These are phyloP conservation scores for Xenus cinereus DNA, from an alignment of 2,113 vertebrate genomes.

Conservation along the genomic window DNA sequence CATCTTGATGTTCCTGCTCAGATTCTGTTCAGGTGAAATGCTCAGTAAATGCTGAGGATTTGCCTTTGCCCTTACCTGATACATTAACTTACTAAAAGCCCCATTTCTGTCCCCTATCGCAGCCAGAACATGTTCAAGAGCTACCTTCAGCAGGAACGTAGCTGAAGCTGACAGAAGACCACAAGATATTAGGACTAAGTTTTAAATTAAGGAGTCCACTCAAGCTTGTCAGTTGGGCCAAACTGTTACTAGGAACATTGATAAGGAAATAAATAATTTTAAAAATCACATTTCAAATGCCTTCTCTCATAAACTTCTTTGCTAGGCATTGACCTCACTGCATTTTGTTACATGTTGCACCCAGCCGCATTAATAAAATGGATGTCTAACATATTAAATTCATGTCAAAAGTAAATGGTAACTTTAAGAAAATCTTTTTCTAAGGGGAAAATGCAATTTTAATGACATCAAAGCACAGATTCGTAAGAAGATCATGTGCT, in stretches of 20 bases:
- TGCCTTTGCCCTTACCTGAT: background rate
- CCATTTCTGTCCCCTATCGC: background rate
- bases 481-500: background rate
- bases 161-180: background rate
- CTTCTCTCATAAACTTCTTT: background rate
- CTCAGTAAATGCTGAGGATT: background rate
- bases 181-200: background rate
- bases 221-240: background rate
- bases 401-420: background rate
- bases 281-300: conserved; percentile 10
- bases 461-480: conserved; percentile 11
- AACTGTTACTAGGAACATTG: background rate
- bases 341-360: background rate
- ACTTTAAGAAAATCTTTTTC: conserved; percentile 8
- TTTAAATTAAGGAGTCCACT: background rate
- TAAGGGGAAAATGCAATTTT: background rate
- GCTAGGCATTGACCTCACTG: background rate
- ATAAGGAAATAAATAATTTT: conserved; percentile 36
- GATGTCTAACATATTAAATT: background rate
- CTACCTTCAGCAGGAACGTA: background rate
- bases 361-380: conserved; percentile 22
- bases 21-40: background rate
- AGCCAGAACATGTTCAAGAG: background rate
- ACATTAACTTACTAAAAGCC: background rate
- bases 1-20: background rate